These are phyloP conservation scores for Drosophila meridiana DNA, from an alignment of 2,888 invertebrate species.

Conservation along the genomic window DNA sequence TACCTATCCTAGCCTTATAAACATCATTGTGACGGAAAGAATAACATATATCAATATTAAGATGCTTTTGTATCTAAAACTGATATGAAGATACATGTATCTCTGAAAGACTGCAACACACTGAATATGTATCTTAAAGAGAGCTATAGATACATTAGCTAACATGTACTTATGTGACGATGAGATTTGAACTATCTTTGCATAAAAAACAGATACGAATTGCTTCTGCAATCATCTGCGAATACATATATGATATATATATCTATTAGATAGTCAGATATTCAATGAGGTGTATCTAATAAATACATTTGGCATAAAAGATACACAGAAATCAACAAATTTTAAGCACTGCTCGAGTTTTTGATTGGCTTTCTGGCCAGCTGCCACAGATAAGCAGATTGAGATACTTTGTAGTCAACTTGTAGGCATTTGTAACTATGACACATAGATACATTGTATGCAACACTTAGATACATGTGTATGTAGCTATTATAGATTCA, in stretches of 20 bases:
- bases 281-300: not conserved
- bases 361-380: not conserved
- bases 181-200: not conserved
- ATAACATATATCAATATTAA: not conserved
- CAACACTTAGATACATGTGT: not conserved
- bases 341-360: not conserved
- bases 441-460: not conserved
- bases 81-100: not conserved
- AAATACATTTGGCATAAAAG: not conserved
- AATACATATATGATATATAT: no score
- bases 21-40: no score
- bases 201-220: not conserved
- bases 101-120: no score
- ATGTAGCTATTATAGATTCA: no score
- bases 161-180: no score
- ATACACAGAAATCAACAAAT: not conserved
- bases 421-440: not conserved
- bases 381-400: conserved; percentile 4
- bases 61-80: not conserved
- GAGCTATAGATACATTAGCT: no score
- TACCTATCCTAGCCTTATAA: no score
- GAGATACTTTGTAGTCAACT: not conserved
- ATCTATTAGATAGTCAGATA: not conserved
- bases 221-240: not conserved
- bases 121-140: no score